phyloP scores from a whole-genome alignment of 2,113 vertebrate genomes.

The Trichomycterus rosablanca region DNA sequence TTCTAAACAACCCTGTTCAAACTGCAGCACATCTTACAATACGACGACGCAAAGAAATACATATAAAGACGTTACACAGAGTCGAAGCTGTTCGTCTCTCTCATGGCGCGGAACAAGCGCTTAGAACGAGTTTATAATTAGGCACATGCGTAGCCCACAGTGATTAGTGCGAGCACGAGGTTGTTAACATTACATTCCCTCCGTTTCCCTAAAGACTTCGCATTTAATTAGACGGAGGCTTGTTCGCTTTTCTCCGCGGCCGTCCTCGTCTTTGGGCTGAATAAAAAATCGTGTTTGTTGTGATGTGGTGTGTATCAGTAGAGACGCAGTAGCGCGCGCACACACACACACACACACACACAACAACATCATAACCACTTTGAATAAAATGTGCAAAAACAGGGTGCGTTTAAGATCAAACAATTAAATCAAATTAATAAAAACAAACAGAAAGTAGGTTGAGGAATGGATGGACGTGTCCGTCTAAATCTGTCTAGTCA shows the following conservation, averaged over 20 bases:
- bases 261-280: conserved; percentile 34
- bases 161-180: conserved; percentile 48
- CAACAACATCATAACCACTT: no score
- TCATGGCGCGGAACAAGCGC: conserved; percentile 31
- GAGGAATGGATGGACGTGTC: no score
- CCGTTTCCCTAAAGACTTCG: conserved; percentile 53
- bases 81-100: conserved; percentile 20
- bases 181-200: conserved; percentile 53
- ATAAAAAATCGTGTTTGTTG: conserved; percentile 47
- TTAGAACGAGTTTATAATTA: conserved; percentile 54
- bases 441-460: background rate
- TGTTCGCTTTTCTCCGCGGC: conserved; percentile 42
- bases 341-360: no score
- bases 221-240: conserved; percentile 51
- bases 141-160: conserved; percentile 41
- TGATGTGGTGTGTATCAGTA: conserved; percentile 20
- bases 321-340: no score
- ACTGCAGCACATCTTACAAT: conserved; percentile 9
- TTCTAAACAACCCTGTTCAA: conserved; percentile 19
- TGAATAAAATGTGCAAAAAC: no score
- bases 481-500: background rate
- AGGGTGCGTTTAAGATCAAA: no score
- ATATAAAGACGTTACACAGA: conserved; percentile 36
- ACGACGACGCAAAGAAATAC: conserved; percentile 29
- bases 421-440: conserved; percentile 2